Base-by-base conservation (phyloP, 1,140 invertebrate genomes). In the Reticulitermes speratus region DNA sequence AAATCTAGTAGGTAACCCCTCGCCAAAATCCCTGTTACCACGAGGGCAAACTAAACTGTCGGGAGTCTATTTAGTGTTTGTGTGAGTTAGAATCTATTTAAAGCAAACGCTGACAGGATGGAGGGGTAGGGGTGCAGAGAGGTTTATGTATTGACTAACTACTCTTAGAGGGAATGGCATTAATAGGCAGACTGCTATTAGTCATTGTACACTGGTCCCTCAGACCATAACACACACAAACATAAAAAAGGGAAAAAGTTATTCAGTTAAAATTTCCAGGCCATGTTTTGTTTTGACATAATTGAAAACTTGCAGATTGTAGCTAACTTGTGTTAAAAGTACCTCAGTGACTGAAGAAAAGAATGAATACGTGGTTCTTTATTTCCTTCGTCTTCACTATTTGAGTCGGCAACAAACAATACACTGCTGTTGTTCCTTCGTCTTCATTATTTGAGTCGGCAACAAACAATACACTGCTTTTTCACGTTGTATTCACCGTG, bases 71-170 rank as follows among this genome's bases (percentile, higher is more conserved):
- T n/a, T 75, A 75, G 65, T 75, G 65, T 75, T 75, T 55, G 52
- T 48, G 48, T 55, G 52, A 55, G 52, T 55, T 30, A 8, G 59
- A 75, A 9, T 75, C 65, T 75, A 75, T 75, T 75, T 75, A 75
- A 75, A 75, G 65, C n/a, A 75, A 30, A 75, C n/a, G 65, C n/a
- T 75, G 65, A 75, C 65, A 75, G 65, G 8, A 2, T 30, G 25
- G 6, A 25, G n/a, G 65, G 65, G n/a, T n/a, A n/a, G 9, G 14
- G 65, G 9, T 9, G 65, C 52, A 55, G 52, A 55, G 52, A 55
- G 52, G 52, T 55, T 75, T 75, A 75, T 75, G 65, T 75, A 75
- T 30, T 75, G 65, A 75, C 65, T 75, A 75, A 55, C 52, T 55
- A 55, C 52, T 48, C 16, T 16, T 55, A 21, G 52, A 55, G 65